Conservation (phyloP, 2,113 vertebrate species). For the Fregetta grallaria region DNA sequence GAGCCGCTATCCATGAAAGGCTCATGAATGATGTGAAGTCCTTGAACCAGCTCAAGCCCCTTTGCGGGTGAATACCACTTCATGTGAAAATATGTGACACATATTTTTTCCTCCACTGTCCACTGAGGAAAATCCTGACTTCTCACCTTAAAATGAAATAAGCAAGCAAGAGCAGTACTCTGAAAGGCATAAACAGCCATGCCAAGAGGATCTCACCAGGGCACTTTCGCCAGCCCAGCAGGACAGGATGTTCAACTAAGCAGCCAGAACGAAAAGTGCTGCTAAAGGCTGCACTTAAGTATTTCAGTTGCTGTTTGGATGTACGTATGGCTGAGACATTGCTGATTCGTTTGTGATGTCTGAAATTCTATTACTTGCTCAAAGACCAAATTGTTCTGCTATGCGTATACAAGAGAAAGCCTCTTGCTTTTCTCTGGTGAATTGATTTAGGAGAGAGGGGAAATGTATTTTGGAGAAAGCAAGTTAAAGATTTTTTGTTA, state of each 20-base stretch:
- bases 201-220: background rate
- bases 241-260: background rate
- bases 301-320: background rate
- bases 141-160: background rate
- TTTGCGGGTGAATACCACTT: background rate
- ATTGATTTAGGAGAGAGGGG: background rate
- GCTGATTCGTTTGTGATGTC: background rate
- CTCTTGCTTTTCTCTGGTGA: background rate
- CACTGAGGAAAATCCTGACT: background rate
- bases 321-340: background rate
- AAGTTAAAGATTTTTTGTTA: conserved; percentile 5
- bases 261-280: background rate
- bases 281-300: background rate
- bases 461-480: background rate
- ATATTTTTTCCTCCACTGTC: background rate
- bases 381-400: background rate
- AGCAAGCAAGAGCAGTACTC: background rate
- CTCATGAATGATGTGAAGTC: background rate
- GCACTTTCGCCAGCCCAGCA: background rate
- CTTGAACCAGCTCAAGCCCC: background rate
- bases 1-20: accelerated
- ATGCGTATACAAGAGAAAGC: background rate
- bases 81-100: background rate
- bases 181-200: background rate
- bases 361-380: background rate